These are phyloP conservation scores for Urosaurus nigricauda DNA, from an alignment of 2,797 vertebrate species.

Conservation along the genomic window DNA sequence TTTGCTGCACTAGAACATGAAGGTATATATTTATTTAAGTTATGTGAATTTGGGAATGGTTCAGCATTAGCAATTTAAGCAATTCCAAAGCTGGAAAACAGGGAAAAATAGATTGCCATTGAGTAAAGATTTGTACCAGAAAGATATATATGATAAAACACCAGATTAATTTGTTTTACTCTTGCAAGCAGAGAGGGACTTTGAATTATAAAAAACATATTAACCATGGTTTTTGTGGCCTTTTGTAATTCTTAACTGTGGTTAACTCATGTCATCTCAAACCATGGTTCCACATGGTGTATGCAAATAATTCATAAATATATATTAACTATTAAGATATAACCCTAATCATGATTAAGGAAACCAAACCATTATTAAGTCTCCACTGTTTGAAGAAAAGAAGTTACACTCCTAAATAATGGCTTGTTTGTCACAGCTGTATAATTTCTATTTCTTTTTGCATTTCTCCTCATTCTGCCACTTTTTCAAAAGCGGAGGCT, in stretches of 20 bases:
- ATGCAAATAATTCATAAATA: neutral
- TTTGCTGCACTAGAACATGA: slow-evolving; percentile 83
- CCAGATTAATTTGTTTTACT: neutral
- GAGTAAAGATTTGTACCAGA: neutral
- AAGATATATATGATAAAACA: neutral
- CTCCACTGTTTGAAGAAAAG: neutral
- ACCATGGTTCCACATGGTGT: neutral
- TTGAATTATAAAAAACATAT: neutral
- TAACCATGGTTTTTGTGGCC: neutral
- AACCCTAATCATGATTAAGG: neutral
- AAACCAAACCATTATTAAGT: neutral
- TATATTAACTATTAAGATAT: neutral
- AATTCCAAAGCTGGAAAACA: neutral
- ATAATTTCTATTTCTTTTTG: slow-evolving; percentile 7
- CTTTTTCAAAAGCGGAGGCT: slow-evolving; percentile 78
- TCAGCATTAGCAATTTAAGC: slow-evolving; percentile 6
- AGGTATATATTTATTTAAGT: slow-evolving; percentile 76
- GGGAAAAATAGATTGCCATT: neutral
- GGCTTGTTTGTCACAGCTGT: neutral
- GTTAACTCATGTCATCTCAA: neutral
- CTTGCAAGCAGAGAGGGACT: neutral
- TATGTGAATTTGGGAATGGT: neutral
- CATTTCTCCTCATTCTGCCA: slow-evolving; percentile 21
- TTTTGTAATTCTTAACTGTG: neutral
- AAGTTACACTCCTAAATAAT: neutral